These are phyloP conservation scores for Dunckerocampus dactyliophorus DNA, from an alignment of 2,113 vertebrate species.

Conservation along the genomic window DNA sequence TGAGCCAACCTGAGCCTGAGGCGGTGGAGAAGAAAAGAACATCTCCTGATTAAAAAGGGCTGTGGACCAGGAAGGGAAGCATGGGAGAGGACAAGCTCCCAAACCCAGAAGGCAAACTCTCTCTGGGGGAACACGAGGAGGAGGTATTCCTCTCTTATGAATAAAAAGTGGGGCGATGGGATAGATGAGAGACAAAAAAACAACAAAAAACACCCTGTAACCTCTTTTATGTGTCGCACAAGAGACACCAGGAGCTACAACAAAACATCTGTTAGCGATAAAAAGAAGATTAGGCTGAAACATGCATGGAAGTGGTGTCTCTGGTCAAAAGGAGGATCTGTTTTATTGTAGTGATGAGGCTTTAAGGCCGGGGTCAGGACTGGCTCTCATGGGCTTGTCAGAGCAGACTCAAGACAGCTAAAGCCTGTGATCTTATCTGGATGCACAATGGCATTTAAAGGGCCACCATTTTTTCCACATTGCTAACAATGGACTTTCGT, in stretches of 20 bases:
- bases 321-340: slow-evolving; percentile 13
- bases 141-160: slow-evolving; percentile 45
- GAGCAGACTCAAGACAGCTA: slow-evolving; percentile 12
- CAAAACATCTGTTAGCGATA: background rate
- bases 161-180: slow-evolving; percentile 31
- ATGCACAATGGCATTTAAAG: background rate
- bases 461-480: background rate
- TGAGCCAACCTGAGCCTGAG: slow-evolving; percentile 59
- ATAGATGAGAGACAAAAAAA: slow-evolving; percentile 52
- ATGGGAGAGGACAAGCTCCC: slow-evolving; percentile 57
- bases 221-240: slow-evolving; percentile 22
- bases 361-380: slow-evolving; percentile 14
- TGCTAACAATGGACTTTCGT: background rate
- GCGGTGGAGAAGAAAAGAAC: slow-evolving; percentile 60
- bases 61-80: slow-evolving; percentile 57
- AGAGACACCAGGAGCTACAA: slow-evolving; percentile 16
- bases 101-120: slow-evolving; percentile 49
- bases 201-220: slow-evolving; percentile 21
- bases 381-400: slow-evolving; percentile 8
- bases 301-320: slow-evolving; percentile 15
- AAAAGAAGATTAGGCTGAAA: slow-evolving; percentile 12
- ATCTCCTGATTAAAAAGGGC: slow-evolving; percentile 64
- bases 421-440: background rate
- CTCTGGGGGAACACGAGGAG: slow-evolving; percentile 52
- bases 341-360: slow-evolving; percentile 15